phyloP scores from a whole-genome alignment of 2,888 invertebrate genomes.

The Dryadula phaetusa region DNA sequence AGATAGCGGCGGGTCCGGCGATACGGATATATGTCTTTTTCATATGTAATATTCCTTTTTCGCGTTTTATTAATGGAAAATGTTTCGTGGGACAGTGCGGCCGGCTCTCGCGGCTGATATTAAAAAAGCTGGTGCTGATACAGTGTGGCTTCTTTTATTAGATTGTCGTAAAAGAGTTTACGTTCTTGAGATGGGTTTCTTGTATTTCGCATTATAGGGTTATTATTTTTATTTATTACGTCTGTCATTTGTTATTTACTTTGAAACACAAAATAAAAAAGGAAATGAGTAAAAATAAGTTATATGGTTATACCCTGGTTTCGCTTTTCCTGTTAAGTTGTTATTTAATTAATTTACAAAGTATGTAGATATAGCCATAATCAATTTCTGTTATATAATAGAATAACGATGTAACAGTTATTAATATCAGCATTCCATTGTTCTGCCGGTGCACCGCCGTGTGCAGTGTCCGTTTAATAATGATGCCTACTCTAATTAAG shows the following conservation, averaged over 20 bases:
- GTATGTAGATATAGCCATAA: slow-evolving; percentile 39
- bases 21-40: slow-evolving; percentile 85
- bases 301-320: not conserved
- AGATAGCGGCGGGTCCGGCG: slow-evolving; percentile 84
- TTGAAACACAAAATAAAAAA: not conserved
- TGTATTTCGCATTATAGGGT: slow-evolving; percentile 41
- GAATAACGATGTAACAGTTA: slow-evolving; percentile 52
- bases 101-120: slow-evolving; percentile 77
- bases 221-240: slow-evolving; percentile 39
- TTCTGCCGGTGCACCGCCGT: slow-evolving; percentile 51
- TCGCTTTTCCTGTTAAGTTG: not conserved
- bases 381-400: slow-evolving; percentile 26
- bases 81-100: slow-evolving; percentile 82
- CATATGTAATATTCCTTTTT: slow-evolving; percentile 85
- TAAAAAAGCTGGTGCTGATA: slow-evolving; percentile 75
- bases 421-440: slow-evolving; percentile 60
- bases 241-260: not conserved
- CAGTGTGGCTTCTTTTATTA: slow-evolving; percentile 74
- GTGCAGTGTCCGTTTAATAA: slow-evolving; percentile 55
- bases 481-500: slow-evolving; percentile 77
- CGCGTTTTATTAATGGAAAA: slow-evolving; percentile 85
- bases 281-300: not conserved
- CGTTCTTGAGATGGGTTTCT: slow-evolving; percentile 54
- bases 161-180: slow-evolving; percentile 75
- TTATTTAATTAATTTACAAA: not conserved